Conservation (phyloP, 2,888 invertebrate genomes). For the Ectemnius cavifrons region DNA sequence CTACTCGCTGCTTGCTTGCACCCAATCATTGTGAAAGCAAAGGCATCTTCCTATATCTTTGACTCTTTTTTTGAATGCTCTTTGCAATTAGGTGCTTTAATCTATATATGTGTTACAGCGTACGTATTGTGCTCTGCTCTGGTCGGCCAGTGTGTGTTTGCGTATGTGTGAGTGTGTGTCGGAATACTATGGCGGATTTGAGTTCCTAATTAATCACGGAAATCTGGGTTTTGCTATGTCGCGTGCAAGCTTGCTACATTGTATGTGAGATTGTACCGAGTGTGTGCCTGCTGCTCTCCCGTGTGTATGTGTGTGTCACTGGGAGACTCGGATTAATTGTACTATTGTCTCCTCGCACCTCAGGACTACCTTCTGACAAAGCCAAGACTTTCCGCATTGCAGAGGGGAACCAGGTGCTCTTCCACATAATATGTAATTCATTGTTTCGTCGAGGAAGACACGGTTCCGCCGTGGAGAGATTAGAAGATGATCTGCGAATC, state of each 20-base stretch:
- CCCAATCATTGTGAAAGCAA: background rate
- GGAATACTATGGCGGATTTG: too few relatives aligned
- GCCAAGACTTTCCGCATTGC: conserved; percentile 53
- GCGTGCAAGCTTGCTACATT: conserved; percentile 8
- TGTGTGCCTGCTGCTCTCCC: background rate
- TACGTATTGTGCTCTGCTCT: too few relatives aligned
- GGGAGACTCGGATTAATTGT: background rate
- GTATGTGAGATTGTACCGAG: background rate
- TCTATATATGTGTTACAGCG: too few relatives aligned
- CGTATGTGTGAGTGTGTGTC: too few relatives aligned
- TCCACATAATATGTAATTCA: conserved; percentile 68
- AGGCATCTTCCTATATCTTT: background rate
- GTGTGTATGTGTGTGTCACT: background rate
- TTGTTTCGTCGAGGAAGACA: conserved; percentile 61
- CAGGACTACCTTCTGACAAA: background rate
- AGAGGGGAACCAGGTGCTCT: conserved; percentile 49
- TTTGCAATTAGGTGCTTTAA: background rate
- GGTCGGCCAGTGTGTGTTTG: too few relatives aligned
- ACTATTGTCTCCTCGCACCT: background rate
- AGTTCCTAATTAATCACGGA: background rate
- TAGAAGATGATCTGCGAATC: conserved; percentile 35
- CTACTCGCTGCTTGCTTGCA: background rate
- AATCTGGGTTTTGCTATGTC: background rate
- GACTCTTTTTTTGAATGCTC: background rate
- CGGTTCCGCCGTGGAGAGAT: conserved; percentile 38